Conservation (phyloP, 2,797 vertebrate genomes). For the Sarcoramphus papa region DNA sequence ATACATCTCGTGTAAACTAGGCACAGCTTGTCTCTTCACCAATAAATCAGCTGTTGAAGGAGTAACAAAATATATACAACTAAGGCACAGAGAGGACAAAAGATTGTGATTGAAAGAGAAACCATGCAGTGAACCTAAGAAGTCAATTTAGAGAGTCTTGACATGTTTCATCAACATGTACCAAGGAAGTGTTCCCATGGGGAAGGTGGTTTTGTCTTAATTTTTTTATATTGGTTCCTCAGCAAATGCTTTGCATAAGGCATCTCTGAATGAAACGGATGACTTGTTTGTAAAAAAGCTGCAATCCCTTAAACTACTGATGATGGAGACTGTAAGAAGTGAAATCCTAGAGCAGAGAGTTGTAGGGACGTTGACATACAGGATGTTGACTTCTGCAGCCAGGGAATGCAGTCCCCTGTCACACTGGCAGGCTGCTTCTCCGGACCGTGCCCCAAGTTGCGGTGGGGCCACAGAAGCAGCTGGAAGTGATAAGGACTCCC, state of each 20-base stretch:
- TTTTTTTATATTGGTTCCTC: not conserved
- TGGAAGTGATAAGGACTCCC: not conserved
- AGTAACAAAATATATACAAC: conserved; percentile 7
- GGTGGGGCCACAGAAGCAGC: not conserved
- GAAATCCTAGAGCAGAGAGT: not conserved
- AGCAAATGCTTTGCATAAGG: conserved; percentile 5
- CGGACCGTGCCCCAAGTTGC: not conserved
- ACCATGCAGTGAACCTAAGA: conserved; percentile 3
- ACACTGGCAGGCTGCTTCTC: not conserved
- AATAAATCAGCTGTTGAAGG: conserved; percentile 23
- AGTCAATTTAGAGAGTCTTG: conserved; percentile 45
- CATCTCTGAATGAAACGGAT: not conserved
- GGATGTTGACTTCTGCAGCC: not conserved
- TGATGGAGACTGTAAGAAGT: not conserved
- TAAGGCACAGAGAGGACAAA: conserved; percentile 8
- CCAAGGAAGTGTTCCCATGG: not conserved
- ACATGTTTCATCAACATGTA: conserved; percentile 30
- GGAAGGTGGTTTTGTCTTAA: not conserved
- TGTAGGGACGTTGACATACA: not conserved
- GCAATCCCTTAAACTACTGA: not conserved
- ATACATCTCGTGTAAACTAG: conserved; percentile 1
- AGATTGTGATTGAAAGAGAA: conserved; percentile 26
- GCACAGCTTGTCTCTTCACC: conserved; percentile 22
- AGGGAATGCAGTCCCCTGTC: not conserved
- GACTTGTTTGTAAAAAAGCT: not conserved